These are phyloP conservation scores for Noctua fimbriata DNA, from an alignment of 2,888 invertebrate species.

Conservation along the genomic window DNA sequence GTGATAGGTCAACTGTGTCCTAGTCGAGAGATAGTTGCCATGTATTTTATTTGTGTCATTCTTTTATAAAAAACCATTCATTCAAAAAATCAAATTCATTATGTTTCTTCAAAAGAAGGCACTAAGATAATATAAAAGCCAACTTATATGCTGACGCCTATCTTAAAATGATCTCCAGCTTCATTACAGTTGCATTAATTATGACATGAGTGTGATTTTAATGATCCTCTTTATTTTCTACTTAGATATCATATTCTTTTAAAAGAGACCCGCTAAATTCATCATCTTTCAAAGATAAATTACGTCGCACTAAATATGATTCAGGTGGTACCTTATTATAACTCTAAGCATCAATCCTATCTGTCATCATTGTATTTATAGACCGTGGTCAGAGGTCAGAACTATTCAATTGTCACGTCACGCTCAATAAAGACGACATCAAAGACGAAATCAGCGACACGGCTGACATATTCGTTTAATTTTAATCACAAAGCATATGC, in stretches of 20 bases:
- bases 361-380: slow-evolving; percentile 25
- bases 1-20: slow-evolving; percentile 1
- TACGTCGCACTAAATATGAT: not conserved
- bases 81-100: too few relatives aligned
- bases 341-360: not conserved
- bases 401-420: slow-evolving; percentile 49
- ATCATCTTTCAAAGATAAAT: not conserved
- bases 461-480: slow-evolving; percentile 33
- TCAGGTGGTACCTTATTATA: not conserved
- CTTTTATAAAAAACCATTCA: not conserved
- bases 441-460: slow-evolving; percentile 23
- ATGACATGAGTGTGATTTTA: not conserved
- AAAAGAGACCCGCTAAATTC: not conserved
- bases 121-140: too few relatives aligned
- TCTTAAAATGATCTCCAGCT: not conserved
- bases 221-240: not conserved
- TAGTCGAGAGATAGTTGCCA: not conserved
- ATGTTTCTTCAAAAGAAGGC: not conserved
- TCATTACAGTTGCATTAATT: not conserved
- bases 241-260: not conserved
- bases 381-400: slow-evolving; percentile 38
- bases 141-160: not conserved
- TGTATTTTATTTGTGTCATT: not conserved
- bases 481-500: not conserved
- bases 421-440: slow-evolving; percentile 22